Conservation (phyloP, 2,797 vertebrate species). For the Acropternis orthonyx region DNA sequence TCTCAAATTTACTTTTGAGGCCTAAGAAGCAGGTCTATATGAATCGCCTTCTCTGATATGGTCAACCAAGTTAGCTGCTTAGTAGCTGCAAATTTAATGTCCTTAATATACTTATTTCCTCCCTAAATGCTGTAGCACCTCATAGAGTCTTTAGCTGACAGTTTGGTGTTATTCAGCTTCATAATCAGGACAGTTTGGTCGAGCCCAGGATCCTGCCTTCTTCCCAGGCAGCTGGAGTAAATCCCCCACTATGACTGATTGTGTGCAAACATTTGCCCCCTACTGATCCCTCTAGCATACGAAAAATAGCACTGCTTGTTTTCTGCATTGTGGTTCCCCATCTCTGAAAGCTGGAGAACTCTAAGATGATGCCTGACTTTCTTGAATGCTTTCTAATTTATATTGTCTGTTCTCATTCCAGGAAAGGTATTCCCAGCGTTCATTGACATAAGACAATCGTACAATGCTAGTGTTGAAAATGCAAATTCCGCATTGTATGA, state of each 20-base stretch:
- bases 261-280: neutral
- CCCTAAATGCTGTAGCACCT: neutral
- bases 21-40: neutral
- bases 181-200: neutral
- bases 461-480: rapidly evolving
- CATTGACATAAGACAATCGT: rapidly evolving
- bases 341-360: neutral
- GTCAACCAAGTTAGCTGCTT: neutral
- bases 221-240: neutral
- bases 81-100: neutral
- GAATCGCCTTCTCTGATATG: neutral
- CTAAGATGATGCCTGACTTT: neutral
- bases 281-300: neutral
- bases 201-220: neutral
- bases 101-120: neutral
- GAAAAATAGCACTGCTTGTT: neutral
- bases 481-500: neutral
- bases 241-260: neutral
- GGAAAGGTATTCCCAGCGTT: constrained; percentile 14
- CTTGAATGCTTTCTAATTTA: neutral
- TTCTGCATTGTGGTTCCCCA: neutral
- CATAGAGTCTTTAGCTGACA: neutral
- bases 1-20: neutral
- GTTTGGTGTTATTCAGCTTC: neutral
- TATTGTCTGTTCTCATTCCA: constrained; percentile 56